phyloP scores from a whole-genome alignment of 2,888 invertebrate species.

The Microctonus aethiopoides region DNA sequence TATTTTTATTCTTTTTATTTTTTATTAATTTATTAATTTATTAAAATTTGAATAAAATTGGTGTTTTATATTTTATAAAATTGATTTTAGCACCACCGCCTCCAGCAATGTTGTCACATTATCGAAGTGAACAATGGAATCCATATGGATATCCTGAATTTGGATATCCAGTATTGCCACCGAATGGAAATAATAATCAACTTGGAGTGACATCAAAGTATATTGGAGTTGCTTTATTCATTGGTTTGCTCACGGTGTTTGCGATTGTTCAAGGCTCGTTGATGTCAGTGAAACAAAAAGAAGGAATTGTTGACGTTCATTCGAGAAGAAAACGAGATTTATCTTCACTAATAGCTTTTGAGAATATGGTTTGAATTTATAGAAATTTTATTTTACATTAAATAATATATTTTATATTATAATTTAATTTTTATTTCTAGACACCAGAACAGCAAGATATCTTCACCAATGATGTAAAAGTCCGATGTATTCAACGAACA shows the following conservation, averaged over 20 bases:
- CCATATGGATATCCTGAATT: constrained; percentile 45
- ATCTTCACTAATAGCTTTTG: constrained; percentile 43
- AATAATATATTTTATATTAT: background rate
- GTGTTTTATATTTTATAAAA: background rate
- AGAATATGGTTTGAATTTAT: constrained; percentile 45
- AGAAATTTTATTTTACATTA: background rate
- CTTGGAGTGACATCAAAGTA: constrained; percentile 57
- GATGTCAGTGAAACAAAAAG: constrained; percentile 54
- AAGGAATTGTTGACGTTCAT: constrained; percentile 55
- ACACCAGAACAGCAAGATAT: constrained; percentile 56
- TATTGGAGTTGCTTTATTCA: constrained; percentile 61
- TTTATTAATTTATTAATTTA: too few species aligned
- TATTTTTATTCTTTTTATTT: too few species aligned
- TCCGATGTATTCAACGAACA: constrained; percentile 61
- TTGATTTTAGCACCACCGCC: constrained; percentile 25
- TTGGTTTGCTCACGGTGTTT: constrained; percentile 61
- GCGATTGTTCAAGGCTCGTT: constrained; percentile 63
- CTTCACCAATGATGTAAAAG: constrained; percentile 55
- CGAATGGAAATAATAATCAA: constrained; percentile 47
- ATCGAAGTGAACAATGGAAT: constrained; percentile 45
- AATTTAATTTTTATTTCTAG: constrained; percentile 44
- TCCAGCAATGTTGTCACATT: constrained; percentile 37
- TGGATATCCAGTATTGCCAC: constrained; percentile 44
- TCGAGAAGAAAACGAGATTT: constrained; percentile 56
- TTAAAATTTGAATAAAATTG: too few species aligned